Evolutionary conservation across 2,797 vertebrate genomes (phyloP).

Genomic region (Anabacerthia variegaticeps): DNA sequence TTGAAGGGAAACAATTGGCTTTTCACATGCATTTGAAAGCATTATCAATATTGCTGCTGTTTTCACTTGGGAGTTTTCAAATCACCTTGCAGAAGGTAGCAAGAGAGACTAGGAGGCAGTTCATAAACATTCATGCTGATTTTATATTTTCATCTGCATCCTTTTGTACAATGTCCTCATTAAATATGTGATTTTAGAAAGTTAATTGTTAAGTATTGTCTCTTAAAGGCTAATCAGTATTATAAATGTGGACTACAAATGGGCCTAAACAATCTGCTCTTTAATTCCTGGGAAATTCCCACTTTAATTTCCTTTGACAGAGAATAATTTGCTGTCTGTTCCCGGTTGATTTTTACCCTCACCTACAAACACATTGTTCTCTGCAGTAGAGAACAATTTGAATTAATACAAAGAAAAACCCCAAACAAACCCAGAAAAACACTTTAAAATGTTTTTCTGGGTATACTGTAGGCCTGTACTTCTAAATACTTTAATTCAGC

Average conservation of each 20-base stretch:
- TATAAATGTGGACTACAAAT: background rate
- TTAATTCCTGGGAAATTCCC: background rate
- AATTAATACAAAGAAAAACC: background rate
- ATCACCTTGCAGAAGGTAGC: background rate
- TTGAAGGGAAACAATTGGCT: background rate
- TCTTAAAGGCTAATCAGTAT: background rate
- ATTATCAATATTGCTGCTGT: background rate
- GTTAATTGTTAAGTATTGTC: background rate
- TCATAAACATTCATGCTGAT: background rate
- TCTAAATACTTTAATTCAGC: rapidly evolving
- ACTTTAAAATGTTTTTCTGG: background rate
- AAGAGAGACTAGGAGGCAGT: background rate
- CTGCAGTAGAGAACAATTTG: background rate
- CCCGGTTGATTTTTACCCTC: background rate
- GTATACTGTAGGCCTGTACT: background rate
- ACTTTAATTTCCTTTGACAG: background rate
- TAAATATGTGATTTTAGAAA: background rate
- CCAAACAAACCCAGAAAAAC: background rate
- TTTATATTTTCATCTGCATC: background rate
- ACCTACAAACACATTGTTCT: background rate
- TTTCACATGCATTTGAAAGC: background rate
- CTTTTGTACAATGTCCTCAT: background rate
- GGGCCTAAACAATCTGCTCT: background rate
- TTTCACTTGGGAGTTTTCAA: background rate
- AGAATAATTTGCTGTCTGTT: background rate